These are phyloP conservation scores for Phalloptychus januarius DNA, from an alignment of 2,797 vertebrate genomes.

Conservation along the genomic window DNA sequence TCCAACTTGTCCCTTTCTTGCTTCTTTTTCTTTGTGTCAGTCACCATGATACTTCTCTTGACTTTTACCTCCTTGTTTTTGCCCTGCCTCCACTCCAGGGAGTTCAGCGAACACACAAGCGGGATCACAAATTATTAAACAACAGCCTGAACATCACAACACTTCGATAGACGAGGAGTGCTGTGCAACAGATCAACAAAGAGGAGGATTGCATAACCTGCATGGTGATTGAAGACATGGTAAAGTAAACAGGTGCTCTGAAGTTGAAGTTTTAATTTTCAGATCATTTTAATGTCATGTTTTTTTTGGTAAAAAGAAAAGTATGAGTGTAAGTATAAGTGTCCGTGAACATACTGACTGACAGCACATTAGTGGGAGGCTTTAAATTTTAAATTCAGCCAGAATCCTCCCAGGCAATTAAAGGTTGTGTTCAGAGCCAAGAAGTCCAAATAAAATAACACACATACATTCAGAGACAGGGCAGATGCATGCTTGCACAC, in stretches of 20 bases:
- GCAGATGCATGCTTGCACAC: not conserved
- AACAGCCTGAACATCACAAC: slow-evolving; percentile 13
- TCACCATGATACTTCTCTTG: slow-evolving; percentile 1
- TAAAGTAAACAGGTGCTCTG: slow-evolving; percentile 22
- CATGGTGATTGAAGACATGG: slow-evolving; percentile 47
- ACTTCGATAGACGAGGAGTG: slow-evolving; percentile 32
- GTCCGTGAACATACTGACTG: slow-evolving; percentile 29
- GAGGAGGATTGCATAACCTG: slow-evolving; percentile 5
- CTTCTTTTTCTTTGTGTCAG: slow-evolving; percentile 4
- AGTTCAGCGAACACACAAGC: slow-evolving; percentile 19
- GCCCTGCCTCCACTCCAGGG: slow-evolving; percentile 9
- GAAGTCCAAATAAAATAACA: slow-evolving; percentile 34
- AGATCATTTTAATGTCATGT: not conserved
- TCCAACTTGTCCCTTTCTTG: slow-evolving; percentile 9
- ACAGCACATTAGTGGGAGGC: slow-evolving; percentile 41
- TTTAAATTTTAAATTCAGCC: slow-evolving; percentile 62
- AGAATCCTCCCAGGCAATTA: slow-evolving; percentile 53
- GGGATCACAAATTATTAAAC: slow-evolving; percentile 28
- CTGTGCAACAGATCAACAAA: slow-evolving; percentile 11
- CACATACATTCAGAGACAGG: not conserved
- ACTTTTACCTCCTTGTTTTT: slow-evolving; percentile 21
- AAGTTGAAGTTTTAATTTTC: slow-evolving; percentile 15
- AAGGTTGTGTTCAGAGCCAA: slow-evolving; percentile 38
- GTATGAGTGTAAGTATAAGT: not conserved
- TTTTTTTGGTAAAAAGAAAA: slow-evolving; percentile 6